Evolutionary conservation across 2,888 invertebrate genomes (phyloP), one percentile per base, ranked within the genome.

Genomic region (Caenorhabditis afra): DNA sequence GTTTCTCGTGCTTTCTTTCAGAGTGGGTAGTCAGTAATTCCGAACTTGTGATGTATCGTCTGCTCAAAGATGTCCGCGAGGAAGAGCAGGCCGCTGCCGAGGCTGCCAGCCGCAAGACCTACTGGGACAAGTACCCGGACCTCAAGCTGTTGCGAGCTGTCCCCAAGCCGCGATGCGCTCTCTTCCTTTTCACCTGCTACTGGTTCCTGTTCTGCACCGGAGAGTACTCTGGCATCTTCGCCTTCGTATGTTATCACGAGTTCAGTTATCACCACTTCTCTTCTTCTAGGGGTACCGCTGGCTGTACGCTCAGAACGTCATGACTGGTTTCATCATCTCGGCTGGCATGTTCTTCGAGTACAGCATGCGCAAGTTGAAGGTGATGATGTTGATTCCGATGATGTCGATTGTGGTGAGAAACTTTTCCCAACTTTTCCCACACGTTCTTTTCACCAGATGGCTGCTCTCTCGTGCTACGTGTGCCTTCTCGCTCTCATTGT

Each of bases 41-140:
- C 7, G 29, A 29, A 7, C 29, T 29, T 29, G 4, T 3, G 7
- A 29, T 29, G 29, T 29, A 29, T 29, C 29, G 29, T 7, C 29
- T 3, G 3, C 29, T 29, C 4, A 29, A 29, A 7, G 29, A 29
- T 29, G 29, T 29, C 29, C 29, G 7, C 3, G 29, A 29, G 29
- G 29, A 29, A 7, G 29, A 29, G 29, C 29, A 29, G 29, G 29
- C 29, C 4, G 29, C 29, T 3, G 29, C 29, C 7, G 29, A 29
- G 29, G 29, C 29, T 7, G 29, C 29, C 3, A 29, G 29, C 29
- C 29, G 14, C 1, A 35, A 37, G 14, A 71, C 62, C 12, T 64
- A 71, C 29, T 71, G 71, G 71, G 55, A 55, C 18, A 62, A 57
- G 47, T 62, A 57, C 37, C 62, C 62, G 7, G 49, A 62, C 12